Evolutionary conservation across 2,797 vertebrate species (phyloP), one percentile per base, ranked within the genome.

Genomic region (Mallotus villosus): DNA sequence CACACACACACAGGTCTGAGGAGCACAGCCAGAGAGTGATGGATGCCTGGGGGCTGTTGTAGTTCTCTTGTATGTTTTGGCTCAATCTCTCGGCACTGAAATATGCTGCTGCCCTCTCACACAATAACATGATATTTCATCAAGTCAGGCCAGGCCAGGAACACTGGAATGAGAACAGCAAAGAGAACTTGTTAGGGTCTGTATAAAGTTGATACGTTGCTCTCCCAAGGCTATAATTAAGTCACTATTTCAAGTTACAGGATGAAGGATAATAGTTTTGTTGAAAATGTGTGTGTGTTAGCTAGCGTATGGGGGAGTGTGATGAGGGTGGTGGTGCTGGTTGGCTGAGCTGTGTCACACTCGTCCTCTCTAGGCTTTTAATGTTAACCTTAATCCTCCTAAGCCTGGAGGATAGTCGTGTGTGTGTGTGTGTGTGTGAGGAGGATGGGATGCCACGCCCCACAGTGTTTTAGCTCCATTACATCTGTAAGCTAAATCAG

Each of bases 401-500:
- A 57, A 55, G 49, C 27, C 51, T 12, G 51, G 51, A 68, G 5
- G 49, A 55, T 27, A 17, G 65, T 53, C 49, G 2, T 14, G n/a
- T 51, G 22, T 65, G 37, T 66, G 2, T 14, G n/a, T 51, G 22
- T 65, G 37, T 66, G 41, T 66, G 63, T 12, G 27, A 22, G 34
- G 14, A n/a, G 51, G 51, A 58, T 68, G 67, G 4, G 0, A 3
- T 34, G 27, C 59, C 59, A 61, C 58, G 19, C 68, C 68, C 59
- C n/a, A 8, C 11, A 21, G 14, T 27, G 49, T 70, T 70, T 62
- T 29, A 4, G 17, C 11, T 19, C 21, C 5, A 14, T 62, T 16
- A 14, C 22, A 61, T 66, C 46, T 72, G 62, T 72, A 64, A 14
- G 37, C 63, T 41, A 22, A 22, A 22, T 41, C 58, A 65, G 34